A percentile compares a stretch with the other conserved stretches of the same genome.
phyloP scores from a whole-genome alignment of 2,888 invertebrate genomes.

The Idaea straminata region DNA sequence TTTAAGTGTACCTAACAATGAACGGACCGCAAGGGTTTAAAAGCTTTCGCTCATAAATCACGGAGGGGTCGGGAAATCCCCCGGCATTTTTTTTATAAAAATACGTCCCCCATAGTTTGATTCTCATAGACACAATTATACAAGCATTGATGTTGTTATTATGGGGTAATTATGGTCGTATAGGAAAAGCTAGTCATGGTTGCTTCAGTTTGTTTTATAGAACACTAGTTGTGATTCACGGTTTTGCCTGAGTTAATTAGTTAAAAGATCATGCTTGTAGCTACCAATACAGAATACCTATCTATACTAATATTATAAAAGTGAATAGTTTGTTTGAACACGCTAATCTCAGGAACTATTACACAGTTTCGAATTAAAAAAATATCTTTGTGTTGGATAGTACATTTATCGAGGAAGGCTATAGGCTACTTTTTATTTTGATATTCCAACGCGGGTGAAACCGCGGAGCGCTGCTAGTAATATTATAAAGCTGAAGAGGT shows the following conservation, averaged over 20 bases:
- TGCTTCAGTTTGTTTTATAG: constrained; percentile 6
- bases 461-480: too few relatives aligned
- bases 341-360: too few relatives aligned
- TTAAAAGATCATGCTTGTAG: neutral
- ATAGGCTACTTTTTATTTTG: too few relatives aligned
- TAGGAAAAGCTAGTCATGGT: constrained; percentile 44
- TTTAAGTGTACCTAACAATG: constrained; percentile 6
- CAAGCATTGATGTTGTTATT: constrained; percentile 62
- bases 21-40: constrained; percentile 72
- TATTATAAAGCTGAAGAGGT: too few relatives aligned
- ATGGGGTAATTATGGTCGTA: constrained; percentile 53
- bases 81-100: constrained; percentile 42
- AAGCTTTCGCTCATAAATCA: constrained; percentile 78
- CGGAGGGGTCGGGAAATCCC: constrained; percentile 46
- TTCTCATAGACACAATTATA: constrained; percentile 66
- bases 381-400: too few relatives aligned
- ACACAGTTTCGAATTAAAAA: too few relatives aligned
- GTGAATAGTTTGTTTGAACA: too few relatives aligned
- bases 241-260: too few relatives aligned
- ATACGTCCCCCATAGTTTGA: constrained; percentile 30
- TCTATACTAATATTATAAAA: too few relatives aligned
- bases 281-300: neutral
- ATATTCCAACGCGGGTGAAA: too few relatives aligned
- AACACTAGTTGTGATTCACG: neutral
- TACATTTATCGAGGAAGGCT: too few relatives aligned